A percentile compares a stretch with the other conserved stretches of the same genome.
phyloP scores from a whole-genome alignment of 1,140 invertebrate genomes.

The Eumeta japonica region DNA sequence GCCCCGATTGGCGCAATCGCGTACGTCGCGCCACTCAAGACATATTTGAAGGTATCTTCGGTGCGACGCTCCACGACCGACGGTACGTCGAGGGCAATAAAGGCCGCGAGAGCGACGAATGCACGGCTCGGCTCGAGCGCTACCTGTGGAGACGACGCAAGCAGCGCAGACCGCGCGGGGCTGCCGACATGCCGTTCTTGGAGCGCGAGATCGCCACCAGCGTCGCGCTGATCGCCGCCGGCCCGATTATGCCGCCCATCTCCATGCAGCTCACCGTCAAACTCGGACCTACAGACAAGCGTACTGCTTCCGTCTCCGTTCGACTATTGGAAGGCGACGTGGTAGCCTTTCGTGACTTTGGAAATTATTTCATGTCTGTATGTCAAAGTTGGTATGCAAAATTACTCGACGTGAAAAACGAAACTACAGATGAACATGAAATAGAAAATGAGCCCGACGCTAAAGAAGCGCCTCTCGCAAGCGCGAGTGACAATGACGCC shows the following conservation, averaged over 20 bases:
- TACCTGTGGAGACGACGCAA: constrained; percentile 31
- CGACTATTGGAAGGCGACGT: constrained; percentile 19
- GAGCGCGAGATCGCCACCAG: constrained; percentile 24
- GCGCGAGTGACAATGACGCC: too few species aligned
- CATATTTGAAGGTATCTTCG: too few species aligned
- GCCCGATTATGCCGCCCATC: constrained; percentile 11
- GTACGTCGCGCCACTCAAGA: too few species aligned
- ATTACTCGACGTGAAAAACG: too few species aligned
- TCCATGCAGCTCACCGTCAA: constrained; percentile 20
- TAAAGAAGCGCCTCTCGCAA: too few species aligned
- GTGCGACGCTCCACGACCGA: too few species aligned
- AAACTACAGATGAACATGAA: too few species aligned
- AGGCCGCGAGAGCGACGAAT: constrained; percentile 28
- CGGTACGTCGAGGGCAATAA: too few species aligned
- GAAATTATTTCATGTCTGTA: constrained; percentile 23
- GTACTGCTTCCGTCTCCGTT: constrained; percentile 10
- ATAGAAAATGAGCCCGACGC: too few species aligned
- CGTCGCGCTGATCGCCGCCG: constrained; percentile 19
- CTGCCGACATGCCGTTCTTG: constrained; percentile 11
- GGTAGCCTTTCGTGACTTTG: constrained; percentile 23
- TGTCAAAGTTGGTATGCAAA: constrained; percentile 29
- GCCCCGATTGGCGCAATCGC: too few species aligned
- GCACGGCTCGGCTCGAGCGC: constrained; percentile 14
- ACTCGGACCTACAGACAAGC: constrained; percentile 14
- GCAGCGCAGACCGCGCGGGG: constrained; percentile 12